These are phyloP conservation scores for Paratrypauchen microcephalus DNA, from an alignment of 2,797 vertebrate genomes.

Conservation along the genomic window DNA sequence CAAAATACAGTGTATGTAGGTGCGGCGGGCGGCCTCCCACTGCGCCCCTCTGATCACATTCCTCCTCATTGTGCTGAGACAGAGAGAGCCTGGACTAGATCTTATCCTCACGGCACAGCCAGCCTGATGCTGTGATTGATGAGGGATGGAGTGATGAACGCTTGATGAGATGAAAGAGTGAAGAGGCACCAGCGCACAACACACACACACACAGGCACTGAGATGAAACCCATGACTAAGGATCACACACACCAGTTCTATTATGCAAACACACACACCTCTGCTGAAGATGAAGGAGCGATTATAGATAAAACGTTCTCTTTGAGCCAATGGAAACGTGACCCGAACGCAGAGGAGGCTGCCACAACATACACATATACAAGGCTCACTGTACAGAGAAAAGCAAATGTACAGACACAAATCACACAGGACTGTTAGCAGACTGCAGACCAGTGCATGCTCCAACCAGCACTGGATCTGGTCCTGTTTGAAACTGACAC, in stretches of 20 bases:
- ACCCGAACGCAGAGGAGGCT: constrained; percentile 42
- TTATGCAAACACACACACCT: constrained; percentile 42
- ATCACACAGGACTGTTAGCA: constrained; percentile 20
- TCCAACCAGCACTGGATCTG: constrained; percentile 13
- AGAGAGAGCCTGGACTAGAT: constrained; percentile 53
- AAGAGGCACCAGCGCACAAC: constrained; percentile 55
- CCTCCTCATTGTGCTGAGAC: constrained; percentile 30
- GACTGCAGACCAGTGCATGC: constrained; percentile 15
- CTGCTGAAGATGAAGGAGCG: constrained; percentile 59
- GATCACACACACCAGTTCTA: constrained; percentile 24
- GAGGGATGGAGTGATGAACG: constrained; percentile 67
- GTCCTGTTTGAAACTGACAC: constrained; percentile 9
- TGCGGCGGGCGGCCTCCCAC: constrained; percentile 54
- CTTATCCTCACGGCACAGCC: constrained; percentile 65
- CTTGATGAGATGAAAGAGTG: constrained; percentile 74
- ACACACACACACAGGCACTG: constrained; percentile 21
- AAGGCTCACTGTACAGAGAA: constrained; percentile 18
- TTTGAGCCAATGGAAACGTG: constrained; percentile 53
- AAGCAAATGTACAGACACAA: constrained; percentile 16
- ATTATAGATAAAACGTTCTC: constrained; percentile 63
- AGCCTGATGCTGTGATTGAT: constrained; percentile 65
- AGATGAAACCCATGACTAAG: constrained; percentile 39
- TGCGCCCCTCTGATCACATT: constrained; percentile 58
- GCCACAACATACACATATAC: constrained; percentile 10
- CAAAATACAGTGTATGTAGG: constrained; percentile 51